Percentiles rank a stretch among this genome's conserved stretches.
Conservation (phyloP, 2,113 vertebrate genomes). For the Candoia aspera region DNA sequence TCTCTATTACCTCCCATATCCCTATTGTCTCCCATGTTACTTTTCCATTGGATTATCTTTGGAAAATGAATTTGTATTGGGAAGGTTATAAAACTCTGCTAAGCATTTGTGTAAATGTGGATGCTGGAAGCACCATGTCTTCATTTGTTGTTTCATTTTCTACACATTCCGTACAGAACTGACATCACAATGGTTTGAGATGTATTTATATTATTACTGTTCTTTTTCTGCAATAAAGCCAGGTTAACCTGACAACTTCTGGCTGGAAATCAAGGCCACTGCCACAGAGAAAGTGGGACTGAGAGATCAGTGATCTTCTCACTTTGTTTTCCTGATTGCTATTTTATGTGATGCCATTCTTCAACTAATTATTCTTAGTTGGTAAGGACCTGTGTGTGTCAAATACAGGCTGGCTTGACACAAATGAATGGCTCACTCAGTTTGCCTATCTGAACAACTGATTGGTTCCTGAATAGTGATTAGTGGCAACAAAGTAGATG, state of each 20-base stretch:
- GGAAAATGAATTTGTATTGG: neutral
- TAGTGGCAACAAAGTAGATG: constrained; percentile 2
- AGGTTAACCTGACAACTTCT: constrained; percentile 1
- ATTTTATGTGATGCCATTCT: neutral
- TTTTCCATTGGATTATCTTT: neutral
- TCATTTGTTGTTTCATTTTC: neutral
- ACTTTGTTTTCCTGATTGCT: constrained; percentile 3
- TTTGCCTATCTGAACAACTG: neutral
- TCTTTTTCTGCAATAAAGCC: neutral
- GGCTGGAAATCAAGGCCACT: neutral
- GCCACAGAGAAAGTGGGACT: neutral
- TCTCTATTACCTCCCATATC: no score
- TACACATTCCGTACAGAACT: neutral
- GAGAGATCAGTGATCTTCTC: neutral
- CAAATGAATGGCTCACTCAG: neutral
- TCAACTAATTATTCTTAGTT: constrained; percentile 5
- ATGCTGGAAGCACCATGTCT: neutral
- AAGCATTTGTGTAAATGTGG: neutral
- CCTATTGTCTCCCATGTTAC: no score
- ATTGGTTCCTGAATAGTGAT: constrained; percentile 1
- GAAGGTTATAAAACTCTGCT: neutral
- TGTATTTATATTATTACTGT: neutral
- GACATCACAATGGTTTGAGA: neutral
- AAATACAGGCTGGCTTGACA: neutral
- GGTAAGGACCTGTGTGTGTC: neutral